Evolutionary conservation across 2,113 vertebrate genomes (phyloP), one percentile per base, ranked within the genome.

Genomic region (Neodontobutis hainanensis): DNA sequence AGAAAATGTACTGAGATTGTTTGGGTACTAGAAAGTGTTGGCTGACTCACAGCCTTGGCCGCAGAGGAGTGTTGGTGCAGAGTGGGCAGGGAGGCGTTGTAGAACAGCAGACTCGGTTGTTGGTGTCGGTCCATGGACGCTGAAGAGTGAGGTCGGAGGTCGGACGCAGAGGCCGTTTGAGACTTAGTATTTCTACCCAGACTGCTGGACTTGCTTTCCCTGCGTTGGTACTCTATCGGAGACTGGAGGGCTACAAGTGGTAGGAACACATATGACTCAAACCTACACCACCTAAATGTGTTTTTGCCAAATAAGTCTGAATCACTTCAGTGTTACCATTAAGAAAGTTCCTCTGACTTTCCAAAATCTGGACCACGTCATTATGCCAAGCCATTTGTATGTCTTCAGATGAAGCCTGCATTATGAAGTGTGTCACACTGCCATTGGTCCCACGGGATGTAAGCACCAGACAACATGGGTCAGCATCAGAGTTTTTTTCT

Each of bases 291-390:
- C 10, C 42, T 43, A 43, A 43, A 6, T 43, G 19, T 27, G 19
- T 27, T 27, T 27, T 27, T 27, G 19, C 19, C 19, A 27, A 27
- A 27, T 27, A 27, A 27, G 19, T 11, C 42, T 43, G 42, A 43
- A 43, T 11, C 6, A 27, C 2, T 61, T 6, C 48, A 45, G 47
- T 35, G 7, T 15, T 75, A 96, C 95, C 95, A n/a, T 96, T 96
- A 5, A 96, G 93, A 82, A 96, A 96, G 89, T 96, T 93, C 62
- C 94, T 91, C 77, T 96, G 95, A 34, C 91, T 93, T 65, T 96
- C 95, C 76, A 96, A 79, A 68, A 96, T 96, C 85, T 95, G 95
- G 44, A 89, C 82, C 67, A 96, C 92, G 35, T 94, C 94, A 40
- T 77, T 79, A 42, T 93, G 85, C 95, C 95, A 96, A 68, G 93